Evolutionary conservation across 2,113 vertebrate species (phyloP), one percentile per base, ranked within the genome.

Genomic region (Rissa tridactyla): DNA sequence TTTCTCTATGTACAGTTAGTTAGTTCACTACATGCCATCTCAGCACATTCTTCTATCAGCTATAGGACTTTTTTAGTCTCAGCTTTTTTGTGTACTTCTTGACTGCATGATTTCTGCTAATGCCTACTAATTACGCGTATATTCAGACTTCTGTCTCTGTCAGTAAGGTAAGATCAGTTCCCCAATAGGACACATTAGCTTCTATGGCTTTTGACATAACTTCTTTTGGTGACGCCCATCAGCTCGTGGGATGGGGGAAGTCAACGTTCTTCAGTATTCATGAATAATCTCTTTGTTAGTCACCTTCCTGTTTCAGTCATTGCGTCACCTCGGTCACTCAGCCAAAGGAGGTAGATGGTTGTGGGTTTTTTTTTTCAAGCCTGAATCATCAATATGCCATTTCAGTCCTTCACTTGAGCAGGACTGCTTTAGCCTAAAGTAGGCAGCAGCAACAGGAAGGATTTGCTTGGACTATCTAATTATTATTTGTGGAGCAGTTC

Each of bases 391-490:
- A 55, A 5, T 2, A 26, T 9, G 34, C n/a, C 34, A 20, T 69
- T 72, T 10, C 61, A 57, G 79, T 10, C 62, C 68, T 57, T 57
- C 66, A 3, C 30, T 72, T 7, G 26, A 80, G 27, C 55, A 82
- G 34, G 30, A 18, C 13, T 51, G 19, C 64, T 73, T n/a, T 73
- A 71, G 60, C 75, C 71, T 82, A 2, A 49, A 73, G 51, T 7
- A 81, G 68, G 38, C 60, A 22, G 32, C 0, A 90, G 25, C 47
- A 79, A 34, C 47, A 57, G 44, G 23, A 75, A 54, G 40, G 82
- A 70, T 72, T 95, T 76, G 6, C 81, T 87, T 49, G 58, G 65
- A 40, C 46, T 91, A 32, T 61, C 52, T 76, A 84, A 87, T 92
- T 52, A 80, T 88, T 86, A 90, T 82, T 92, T 57, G 51, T 42